Percentiles rank a stretch among this genome's conserved stretches.
These are phyloP conservation scores for Gila robusta DNA, from an alignment of 2,797 vertebrate species.

Conservation along the genomic window DNA sequence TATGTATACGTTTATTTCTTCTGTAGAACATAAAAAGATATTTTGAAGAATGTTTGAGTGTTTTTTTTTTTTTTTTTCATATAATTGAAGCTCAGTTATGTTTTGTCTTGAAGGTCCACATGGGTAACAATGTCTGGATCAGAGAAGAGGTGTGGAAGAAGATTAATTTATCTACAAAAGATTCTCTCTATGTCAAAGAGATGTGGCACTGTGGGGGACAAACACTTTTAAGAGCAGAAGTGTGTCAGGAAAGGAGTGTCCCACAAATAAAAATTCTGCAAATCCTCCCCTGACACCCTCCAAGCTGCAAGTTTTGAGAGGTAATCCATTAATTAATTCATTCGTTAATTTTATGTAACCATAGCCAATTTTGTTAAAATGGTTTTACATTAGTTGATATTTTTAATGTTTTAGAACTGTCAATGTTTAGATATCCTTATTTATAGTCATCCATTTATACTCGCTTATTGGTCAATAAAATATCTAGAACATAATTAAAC, in stretches of 20 bases:
- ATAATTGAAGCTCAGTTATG: no score
- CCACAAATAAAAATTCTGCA: background rate
- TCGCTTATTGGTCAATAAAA: background rate
- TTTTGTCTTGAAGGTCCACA: no score
- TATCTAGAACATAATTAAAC: no score
- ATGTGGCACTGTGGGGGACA: background rate
- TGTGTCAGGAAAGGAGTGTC: background rate
- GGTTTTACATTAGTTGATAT: background rate
- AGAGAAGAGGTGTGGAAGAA: no score
- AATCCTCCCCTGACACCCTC: background rate
- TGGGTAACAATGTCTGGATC: no score
- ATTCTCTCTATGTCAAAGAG: background rate
- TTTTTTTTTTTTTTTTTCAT: no score
- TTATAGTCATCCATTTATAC: background rate
- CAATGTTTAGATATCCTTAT: background rate
- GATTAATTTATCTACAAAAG: no score
- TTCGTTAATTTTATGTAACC: background rate
- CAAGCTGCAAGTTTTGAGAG: background rate
- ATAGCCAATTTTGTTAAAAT: background rate
- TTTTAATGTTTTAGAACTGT: background rate
- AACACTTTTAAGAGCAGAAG: background rate
- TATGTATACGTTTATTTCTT: no score
- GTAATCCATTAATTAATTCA: background rate
- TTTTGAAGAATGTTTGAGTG: no score
- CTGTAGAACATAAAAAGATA: no score